These are phyloP conservation scores for Neolamprologus tretocephalus DNA, from an alignment of 2,113 vertebrate genomes.

Conservation along the genomic window DNA sequence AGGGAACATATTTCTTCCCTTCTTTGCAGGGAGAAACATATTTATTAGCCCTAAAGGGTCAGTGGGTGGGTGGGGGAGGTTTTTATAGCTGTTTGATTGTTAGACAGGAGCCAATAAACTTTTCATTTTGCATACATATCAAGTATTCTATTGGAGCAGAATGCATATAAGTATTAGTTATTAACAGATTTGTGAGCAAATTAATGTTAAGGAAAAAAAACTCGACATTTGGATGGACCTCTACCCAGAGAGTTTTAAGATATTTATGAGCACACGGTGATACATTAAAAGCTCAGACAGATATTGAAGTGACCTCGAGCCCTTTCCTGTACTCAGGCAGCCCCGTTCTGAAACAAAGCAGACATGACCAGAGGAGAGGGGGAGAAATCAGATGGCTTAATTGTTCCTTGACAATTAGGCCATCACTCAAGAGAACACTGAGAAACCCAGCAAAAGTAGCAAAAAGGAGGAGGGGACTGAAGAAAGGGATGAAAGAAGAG, in stretches of 20 bases:
- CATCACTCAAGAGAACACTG: conserved; percentile 72
- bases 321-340: conserved; percentile 44
- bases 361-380: conserved; percentile 47
- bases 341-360: conserved; percentile 58
- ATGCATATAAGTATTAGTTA: background rate
- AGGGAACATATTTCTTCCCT: conserved; percentile 59
- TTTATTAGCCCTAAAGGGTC: conserved; percentile 54
- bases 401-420: conserved; percentile 72
- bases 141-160: background rate
- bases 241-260: background rate
- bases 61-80: background rate
- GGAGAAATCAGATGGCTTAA: conserved; percentile 72
- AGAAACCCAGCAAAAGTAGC: conserved; percentile 61
- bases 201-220: background rate
- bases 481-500: conserved; percentile 68
- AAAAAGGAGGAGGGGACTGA: conserved; percentile 48
- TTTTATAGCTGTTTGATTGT: conserved; percentile 36
- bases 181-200: background rate
- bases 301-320: conserved; percentile 57
- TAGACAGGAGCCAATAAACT: conserved; percentile 49
- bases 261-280: background rate
- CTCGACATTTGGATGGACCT: background rate
- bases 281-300: conserved; percentile 42
- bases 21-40: conserved; percentile 52
- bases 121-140: background rate